These are phyloP conservation scores for Ryuthela nishihirai DNA, from an alignment of 2,888 invertebrate species.

Conservation along the genomic window DNA sequence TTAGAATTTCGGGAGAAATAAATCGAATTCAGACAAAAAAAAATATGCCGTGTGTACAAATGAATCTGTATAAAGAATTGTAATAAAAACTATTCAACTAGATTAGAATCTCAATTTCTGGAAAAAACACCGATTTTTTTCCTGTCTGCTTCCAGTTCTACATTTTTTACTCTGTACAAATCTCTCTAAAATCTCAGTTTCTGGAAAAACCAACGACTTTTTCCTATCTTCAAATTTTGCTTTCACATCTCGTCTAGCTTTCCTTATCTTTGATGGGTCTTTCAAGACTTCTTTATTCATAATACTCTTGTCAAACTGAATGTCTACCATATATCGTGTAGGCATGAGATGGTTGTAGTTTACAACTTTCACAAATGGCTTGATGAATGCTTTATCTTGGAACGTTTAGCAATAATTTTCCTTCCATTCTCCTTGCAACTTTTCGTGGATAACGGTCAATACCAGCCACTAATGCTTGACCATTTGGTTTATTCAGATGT, in stretches of 20 bases:
- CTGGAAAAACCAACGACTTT: slow-evolving; percentile 99
- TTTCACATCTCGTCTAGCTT: slow-evolving; percentile 89
- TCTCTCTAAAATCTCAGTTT: slow-evolving; percentile 98
- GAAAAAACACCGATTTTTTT: too few relatives aligned
- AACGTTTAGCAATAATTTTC: too few relatives aligned
- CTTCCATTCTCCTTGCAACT: slow-evolving; percentile 90
- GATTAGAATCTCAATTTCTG: too few relatives aligned
- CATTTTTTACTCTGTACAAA: too few relatives aligned
- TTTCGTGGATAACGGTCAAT: slow-evolving; percentile 95
- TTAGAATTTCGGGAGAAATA: too few relatives aligned
- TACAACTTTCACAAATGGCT: slow-evolving; percentile 83
- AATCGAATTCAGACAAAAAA: too few relatives aligned
- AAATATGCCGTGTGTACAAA: too few relatives aligned
- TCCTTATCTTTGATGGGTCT: slow-evolving; percentile 94
- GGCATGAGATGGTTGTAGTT: slow-evolving; percentile 59
- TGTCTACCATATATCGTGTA: slow-evolving; percentile 84
- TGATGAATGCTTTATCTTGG: neutral
- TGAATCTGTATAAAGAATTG: too few relatives aligned
- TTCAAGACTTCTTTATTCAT: slow-evolving; percentile 88
- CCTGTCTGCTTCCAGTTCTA: too few relatives aligned
- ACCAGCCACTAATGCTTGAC: slow-evolving; percentile 96
- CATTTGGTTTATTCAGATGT: slow-evolving; percentile 92
- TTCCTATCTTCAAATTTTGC: slow-evolving; percentile 95
- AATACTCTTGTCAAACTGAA: slow-evolving; percentile 75
- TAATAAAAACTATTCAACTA: too few relatives aligned